Base-by-base conservation (phyloP, 2,888 invertebrate genomes). In the Noctua comes region DNA sequence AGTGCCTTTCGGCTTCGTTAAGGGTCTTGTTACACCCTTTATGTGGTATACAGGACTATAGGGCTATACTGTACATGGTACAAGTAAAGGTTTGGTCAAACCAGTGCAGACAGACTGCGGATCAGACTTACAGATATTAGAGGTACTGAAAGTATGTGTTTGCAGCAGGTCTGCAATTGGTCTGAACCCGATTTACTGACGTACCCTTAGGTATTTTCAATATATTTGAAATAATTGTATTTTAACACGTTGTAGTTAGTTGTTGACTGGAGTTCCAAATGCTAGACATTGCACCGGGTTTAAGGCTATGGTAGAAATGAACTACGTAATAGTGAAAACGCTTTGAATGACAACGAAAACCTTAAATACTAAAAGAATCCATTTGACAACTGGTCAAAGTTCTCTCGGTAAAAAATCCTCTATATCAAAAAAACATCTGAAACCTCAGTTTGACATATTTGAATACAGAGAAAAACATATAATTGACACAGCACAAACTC, bases 371-470 rank as follows among this genome's bases (percentile, higher is more conserved):
- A 31, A 43, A 27, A 73, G 4, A 36, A 36, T 36, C 36, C 36
- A 36, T 21, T 46, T 57, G 21, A 74, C 18, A 24, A n/a, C 40
- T 40, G 36, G 2, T n/a, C n/a, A 21, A 27, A 66, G 13, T 43
- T 66, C 16, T n/a, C 16, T 21, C 16, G 7, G 13, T n/a, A n/a
- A 16, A 66, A 2, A n/a, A 43, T 43, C n/a, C 40, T 10, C 0
- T 40, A 40, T 40, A 40, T 7, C 13, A 11, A 43, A 66, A 66
- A 43, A 43, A 43, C 16, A 43, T n/a, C 7, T 16, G 8, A 73
- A 71, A 66, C 65, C 71, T 70, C 48, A 65, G 57, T 62, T 57
- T 70, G 77, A 77, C 65, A 68, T 36, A 84, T 64, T 43, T 2
- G 1, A 36, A 66, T 46, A 31, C 21, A 51, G 4, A 36, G 11